These are phyloP conservation scores for Cassiopea andromeda DNA, from an alignment of 30 jellyfish, hydroid and myxozoan genomes.

Conservation along the genomic window DNA sequence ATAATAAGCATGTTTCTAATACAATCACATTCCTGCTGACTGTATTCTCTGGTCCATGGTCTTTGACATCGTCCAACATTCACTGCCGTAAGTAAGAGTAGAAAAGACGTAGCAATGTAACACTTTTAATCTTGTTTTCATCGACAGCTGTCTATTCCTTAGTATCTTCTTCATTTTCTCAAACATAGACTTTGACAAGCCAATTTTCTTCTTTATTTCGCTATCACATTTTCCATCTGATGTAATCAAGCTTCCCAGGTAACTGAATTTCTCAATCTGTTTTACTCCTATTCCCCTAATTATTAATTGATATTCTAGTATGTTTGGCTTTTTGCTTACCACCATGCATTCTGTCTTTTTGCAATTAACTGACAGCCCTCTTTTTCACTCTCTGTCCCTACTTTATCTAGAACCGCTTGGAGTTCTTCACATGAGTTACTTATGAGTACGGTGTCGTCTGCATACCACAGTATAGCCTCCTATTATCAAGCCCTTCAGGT, in stretches of 20 bases:
- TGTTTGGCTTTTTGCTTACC: background rate
- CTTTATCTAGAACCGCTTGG: background rate
- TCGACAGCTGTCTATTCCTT: background rate
- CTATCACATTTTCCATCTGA: background rate
- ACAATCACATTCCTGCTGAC: background rate
- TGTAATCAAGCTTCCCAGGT: background rate
- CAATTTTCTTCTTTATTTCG: background rate
- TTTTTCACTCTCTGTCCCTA: background rate
- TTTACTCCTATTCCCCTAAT: background rate
- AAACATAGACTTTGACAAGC: background rate
- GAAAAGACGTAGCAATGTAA: background rate
- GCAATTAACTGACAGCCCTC: background rate
- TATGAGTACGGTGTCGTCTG: background rate
- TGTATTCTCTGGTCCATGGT: background rate
- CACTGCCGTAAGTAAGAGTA: background rate
- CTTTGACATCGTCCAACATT: background rate
- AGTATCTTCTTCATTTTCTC: constrained; percentile 11
- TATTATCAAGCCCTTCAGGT: background rate
- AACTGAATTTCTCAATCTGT: background rate
- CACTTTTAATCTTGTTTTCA: background rate
- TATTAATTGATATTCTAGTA: background rate
- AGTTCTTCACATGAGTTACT: background rate
- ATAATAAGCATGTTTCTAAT: background rate
- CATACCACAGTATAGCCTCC: background rate
- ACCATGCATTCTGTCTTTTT: background rate